Evolutionary conservation across 2,888 invertebrate species (phyloP).

Genomic region (Leptarthrus brevirostris): DNA sequence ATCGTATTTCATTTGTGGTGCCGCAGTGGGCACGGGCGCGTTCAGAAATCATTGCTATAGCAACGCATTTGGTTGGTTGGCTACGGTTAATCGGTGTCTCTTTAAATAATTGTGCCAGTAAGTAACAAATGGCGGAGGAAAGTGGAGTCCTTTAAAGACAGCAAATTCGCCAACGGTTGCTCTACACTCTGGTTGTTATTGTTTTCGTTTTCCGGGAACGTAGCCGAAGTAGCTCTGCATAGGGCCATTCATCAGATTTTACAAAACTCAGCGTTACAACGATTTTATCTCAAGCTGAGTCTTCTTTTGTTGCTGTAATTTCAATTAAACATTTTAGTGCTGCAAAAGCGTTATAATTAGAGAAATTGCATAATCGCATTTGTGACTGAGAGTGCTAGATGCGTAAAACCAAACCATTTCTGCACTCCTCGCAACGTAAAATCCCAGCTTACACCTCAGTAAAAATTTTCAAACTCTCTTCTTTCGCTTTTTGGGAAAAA

Average conservation of each 20-base stretch:
- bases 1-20: conserved; percentile 6
- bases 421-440: no score
- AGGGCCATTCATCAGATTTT: conserved; percentile 16
- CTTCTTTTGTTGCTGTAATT: conserved; percentile 29
- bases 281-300: conserved; percentile 24
- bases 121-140: no score
- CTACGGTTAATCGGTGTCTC: no score
- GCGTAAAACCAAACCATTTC: no score
- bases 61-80: no score
- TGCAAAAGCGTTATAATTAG: conserved; percentile 3
- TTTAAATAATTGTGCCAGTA: no score
- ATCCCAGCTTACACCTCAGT: no score
- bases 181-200: neutral
- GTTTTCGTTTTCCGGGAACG: neutral
- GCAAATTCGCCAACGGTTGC: neutral
- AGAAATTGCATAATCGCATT: neutral
- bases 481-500: no score
- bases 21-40: no score
- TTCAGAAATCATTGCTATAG: neutral
- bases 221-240: neutral
- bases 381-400: no score
- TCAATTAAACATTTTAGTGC: conserved; percentile 20
- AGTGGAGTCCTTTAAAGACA: neutral
- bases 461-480: no score
- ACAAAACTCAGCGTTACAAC: neutral